phyloP scores from a whole-genome alignment of 2,797 vertebrate genomes.

The Anguilla obscura region DNA sequence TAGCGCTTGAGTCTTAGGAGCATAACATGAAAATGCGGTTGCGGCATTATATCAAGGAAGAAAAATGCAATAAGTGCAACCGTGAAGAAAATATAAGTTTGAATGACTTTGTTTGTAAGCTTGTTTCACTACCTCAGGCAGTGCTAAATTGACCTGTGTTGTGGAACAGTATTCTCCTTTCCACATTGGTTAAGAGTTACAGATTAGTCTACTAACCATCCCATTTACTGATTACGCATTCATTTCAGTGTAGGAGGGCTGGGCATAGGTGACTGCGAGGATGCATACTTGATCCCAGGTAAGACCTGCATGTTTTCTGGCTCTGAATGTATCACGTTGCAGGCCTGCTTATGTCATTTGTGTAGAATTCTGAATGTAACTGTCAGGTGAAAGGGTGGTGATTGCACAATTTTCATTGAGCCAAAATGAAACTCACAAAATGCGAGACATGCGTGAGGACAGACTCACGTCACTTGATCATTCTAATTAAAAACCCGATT shows the following conservation, averaged over 20 bases:
- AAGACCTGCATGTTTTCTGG: background rate
- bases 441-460: background rate
- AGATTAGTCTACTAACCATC: background rate
- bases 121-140: background rate
- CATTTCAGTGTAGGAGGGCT: background rate
- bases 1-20: background rate
- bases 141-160: background rate
- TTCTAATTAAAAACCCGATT: background rate
- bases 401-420: background rate
- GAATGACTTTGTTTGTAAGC: background rate
- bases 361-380: background rate
- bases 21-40: background rate
- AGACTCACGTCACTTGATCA: background rate
- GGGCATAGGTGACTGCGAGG: background rate
- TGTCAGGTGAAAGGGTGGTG: background rate
- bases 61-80: background rate
- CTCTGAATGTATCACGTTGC: background rate
- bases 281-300: background rate
- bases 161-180: background rate
- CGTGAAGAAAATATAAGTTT: background rate
- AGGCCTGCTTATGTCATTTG: background rate
- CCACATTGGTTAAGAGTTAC: background rate
- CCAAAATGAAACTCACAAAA: background rate
- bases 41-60: background rate
- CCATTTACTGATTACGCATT: background rate